Evolutionary conservation across 2,113 vertebrate species (phyloP).

Genomic region (Saccopteryx bilineata): DNA sequence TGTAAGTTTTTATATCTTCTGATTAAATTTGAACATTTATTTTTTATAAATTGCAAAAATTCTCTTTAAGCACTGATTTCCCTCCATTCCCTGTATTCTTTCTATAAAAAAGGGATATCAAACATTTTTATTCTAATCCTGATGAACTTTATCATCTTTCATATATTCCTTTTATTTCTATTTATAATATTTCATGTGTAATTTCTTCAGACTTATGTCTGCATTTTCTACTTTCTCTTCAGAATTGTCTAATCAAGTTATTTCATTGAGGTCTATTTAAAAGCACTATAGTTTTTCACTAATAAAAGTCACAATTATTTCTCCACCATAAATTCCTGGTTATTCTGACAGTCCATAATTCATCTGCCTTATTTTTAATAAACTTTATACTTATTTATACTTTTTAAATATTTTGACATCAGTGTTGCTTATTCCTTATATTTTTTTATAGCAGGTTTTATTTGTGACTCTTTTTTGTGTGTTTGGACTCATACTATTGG

Average conservation of each 20-base stretch:
- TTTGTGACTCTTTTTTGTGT: background rate
- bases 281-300: background rate
- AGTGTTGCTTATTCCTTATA: background rate
- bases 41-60: background rate
- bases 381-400: background rate
- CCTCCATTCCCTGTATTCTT: background rate
- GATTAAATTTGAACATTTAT: background rate
- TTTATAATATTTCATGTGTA: background rate
- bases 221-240: background rate
- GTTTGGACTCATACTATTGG: background rate
- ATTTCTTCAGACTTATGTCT: background rate
- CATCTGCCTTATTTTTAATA: background rate
- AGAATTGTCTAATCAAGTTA: background rate
- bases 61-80: background rate
- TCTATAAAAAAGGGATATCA: background rate
- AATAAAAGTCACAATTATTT: background rate
- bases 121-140: background rate
- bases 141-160: background rate
- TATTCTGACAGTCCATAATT: background rate
- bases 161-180: background rate
- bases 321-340: background rate
- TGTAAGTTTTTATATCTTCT: background rate
- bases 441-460: background rate
- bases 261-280: background rate
- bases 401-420: background rate